Percentiles rank a stretch among this genome's conserved stretches.
Conservation (phyloP, 37 sponge, comb jelly and placozoan species). For the Beroe forskalii region DNA sequence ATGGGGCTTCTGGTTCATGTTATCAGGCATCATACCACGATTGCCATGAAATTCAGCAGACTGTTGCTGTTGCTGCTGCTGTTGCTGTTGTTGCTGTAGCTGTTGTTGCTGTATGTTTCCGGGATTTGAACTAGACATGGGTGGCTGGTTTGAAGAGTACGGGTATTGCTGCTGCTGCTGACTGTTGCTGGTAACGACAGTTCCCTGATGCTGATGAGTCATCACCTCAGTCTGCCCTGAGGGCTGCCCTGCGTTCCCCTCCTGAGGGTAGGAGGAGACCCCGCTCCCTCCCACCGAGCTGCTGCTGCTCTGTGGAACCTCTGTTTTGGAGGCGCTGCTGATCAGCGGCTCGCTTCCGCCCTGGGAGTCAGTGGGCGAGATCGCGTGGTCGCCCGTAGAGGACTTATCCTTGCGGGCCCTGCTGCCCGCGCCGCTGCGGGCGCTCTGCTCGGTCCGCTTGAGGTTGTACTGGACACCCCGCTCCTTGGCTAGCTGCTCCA, state of each 20-base stretch:
- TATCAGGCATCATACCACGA: not conserved
- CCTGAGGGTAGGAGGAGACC: not conserved
- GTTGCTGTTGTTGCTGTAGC: not conserved
- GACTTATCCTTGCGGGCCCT: not conserved
- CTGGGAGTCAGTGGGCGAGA: not conserved
- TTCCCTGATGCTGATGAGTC: not conserved
- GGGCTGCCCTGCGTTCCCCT: not conserved
- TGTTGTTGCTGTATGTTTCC: not conserved
- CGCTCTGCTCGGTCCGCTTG: constrained; percentile 5
- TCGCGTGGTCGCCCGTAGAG: not conserved
- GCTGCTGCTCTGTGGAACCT: not conserved
- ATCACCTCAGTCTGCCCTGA: not conserved
- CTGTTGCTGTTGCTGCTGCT: not conserved
- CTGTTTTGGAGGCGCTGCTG: not conserved
- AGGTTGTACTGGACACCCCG: constrained; percentile 61
- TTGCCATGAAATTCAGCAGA: not conserved
- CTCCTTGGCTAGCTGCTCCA: constrained; percentile 10
- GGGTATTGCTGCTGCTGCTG: constrained; percentile 29
- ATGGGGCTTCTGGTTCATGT: too few species aligned
- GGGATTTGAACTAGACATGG: not conserved
- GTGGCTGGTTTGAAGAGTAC: not conserved
- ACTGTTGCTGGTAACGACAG: not conserved
- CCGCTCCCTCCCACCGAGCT: not conserved
- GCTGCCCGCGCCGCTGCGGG: not conserved
- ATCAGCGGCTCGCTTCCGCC: not conserved